Conservation (phyloP, 1,140 invertebrate species). For the Cecropterus lyciades region DNA sequence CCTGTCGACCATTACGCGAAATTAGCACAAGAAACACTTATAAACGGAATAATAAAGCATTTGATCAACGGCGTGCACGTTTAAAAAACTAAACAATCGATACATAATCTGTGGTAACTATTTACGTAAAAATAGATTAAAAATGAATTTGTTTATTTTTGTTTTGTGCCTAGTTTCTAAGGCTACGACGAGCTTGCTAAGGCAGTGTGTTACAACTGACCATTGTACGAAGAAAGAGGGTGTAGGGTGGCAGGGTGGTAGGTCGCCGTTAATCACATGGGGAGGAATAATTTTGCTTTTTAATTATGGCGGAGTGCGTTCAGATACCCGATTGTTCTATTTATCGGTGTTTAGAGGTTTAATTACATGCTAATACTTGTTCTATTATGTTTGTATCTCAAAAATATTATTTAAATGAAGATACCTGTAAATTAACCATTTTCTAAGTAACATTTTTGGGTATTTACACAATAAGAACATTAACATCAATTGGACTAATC, state of each 20-base stretch:
- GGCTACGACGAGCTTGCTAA: conserved; percentile 68
- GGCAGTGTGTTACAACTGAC: conserved; percentile 71
- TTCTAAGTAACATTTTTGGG: no score
- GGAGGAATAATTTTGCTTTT: conserved; percentile 79
- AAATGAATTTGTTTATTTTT: conserved; percentile 74
- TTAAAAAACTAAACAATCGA: conserved; percentile 2
- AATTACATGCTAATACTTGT: conserved; percentile 28
- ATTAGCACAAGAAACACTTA: conserved; percentile 21
- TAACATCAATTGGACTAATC: no score
- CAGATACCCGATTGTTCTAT: conserved; percentile 56
- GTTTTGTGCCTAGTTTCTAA: conserved; percentile 78
- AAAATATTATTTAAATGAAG: no score
- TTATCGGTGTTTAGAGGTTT: conserved; percentile 48
- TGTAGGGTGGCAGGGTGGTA: conserved; percentile 44
- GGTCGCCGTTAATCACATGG: conserved; percentile 64
- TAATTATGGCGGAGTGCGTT: conserved; percentile 74
- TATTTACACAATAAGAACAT: no score
- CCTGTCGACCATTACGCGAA: conserved; percentile 44
- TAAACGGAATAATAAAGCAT: not conserved
- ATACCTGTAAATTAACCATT: no score
- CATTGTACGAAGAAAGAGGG: conserved; percentile 67
- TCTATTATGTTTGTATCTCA: no score
- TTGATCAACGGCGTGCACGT: not conserved
- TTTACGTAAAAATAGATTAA: conserved; percentile 40
- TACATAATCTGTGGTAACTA: conserved; percentile 8